Percentiles rank a stretch among this genome's conserved stretches.
phyloP scores from a whole-genome alignment of 2,797 vertebrate genomes.

The Gallirallus australis region DNA sequence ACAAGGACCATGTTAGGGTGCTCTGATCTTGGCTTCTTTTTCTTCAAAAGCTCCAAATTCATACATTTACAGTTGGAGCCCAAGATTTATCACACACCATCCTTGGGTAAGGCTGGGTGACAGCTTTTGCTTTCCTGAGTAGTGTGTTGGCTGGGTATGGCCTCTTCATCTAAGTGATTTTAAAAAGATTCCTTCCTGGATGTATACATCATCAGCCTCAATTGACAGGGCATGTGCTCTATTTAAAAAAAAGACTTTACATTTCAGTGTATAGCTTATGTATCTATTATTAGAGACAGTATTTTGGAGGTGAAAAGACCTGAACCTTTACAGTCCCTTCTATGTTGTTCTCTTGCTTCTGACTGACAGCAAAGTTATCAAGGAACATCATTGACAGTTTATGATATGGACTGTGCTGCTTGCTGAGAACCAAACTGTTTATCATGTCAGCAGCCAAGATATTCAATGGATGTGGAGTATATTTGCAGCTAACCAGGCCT shows the following conservation, averaged over 20 bases:
- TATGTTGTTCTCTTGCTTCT: not conserved
- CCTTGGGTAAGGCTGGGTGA: not conserved
- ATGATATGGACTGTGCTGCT: not conserved
- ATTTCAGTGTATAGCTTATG: not conserved
- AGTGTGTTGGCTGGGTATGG: not conserved
- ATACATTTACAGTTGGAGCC: not conserved
- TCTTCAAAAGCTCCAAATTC: not conserved
- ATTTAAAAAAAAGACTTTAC: not conserved
- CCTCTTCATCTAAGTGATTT: not conserved
- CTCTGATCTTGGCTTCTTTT: not conserved
- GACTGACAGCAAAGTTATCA: not conserved
- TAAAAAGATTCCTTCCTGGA: not conserved
- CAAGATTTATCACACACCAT: not conserved
- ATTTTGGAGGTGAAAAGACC: not conserved
- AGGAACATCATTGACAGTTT: not conserved
- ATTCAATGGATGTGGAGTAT: not conserved
- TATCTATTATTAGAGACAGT: not conserved
- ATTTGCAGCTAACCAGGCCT: not conserved
- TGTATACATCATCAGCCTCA: not conserved
- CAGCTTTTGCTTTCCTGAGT: not conserved
- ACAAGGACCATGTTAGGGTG: not conserved
- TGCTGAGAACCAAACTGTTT: not conserved
- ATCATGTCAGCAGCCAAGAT: not conserved
- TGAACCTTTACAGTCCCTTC: not conserved
- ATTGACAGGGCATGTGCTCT: not conserved